These are phyloP conservation scores for Melozone crissalis DNA, from an alignment of 2,113 vertebrate genomes.

Conservation along the genomic window DNA sequence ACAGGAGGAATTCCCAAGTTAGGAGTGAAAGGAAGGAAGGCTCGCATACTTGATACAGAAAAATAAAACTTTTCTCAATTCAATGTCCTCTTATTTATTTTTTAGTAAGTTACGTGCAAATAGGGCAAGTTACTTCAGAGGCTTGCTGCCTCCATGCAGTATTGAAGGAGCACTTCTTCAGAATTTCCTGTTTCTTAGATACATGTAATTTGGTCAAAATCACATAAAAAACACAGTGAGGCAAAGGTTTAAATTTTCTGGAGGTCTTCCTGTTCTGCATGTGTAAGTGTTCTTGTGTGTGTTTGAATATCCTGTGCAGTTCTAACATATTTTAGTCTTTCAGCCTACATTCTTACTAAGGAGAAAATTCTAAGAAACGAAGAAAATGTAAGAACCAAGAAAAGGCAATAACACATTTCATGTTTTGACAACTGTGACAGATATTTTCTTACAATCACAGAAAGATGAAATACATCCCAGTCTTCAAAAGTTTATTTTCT, in stretches of 20 bases:
- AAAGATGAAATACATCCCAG: not conserved
- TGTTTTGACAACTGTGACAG: not conserved
- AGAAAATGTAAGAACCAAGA: not conserved
- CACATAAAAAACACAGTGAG: not conserved
- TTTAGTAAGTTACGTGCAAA: not conserved
- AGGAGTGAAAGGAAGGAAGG: not conserved
- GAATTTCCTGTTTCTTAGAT: not conserved
- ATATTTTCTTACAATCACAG: not conserved
- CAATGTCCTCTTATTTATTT: not conserved
- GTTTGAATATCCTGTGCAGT: not conserved
- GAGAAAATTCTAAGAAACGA: not conserved
- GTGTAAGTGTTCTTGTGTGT: not conserved
- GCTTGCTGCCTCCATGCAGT: not conserved
- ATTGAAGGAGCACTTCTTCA: not conserved
- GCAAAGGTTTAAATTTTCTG: not conserved
- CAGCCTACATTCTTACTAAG: not conserved
- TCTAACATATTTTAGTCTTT: not conserved
- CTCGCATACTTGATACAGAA: not conserved
- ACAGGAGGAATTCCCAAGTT: slow-evolving; percentile 2
- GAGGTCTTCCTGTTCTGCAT: not conserved
- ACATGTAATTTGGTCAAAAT: not conserved
- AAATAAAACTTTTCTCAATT: not conserved
- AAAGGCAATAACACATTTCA: not conserved
- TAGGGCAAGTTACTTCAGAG: not conserved
- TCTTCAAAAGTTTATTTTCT: not conserved